Percentiles rank a stretch among this genome's conserved stretches.
These are phyloP conservation scores for Eueides isabella DNA, from an alignment of 1,140 invertebrate species.

Conservation along the genomic window DNA sequence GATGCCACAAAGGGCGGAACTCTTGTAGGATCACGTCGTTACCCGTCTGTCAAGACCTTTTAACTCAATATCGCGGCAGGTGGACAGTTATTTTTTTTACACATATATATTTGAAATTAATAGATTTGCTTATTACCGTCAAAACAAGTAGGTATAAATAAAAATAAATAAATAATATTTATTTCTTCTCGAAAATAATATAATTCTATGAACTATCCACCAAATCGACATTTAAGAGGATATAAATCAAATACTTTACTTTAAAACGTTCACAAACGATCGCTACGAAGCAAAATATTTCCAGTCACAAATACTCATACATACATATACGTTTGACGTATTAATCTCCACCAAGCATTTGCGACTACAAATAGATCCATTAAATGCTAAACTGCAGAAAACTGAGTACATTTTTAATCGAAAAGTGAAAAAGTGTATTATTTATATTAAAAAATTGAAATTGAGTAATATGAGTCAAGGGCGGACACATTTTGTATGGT, in stretches of 20 bases:
- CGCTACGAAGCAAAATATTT: conserved; percentile 14
- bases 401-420: conserved; percentile 11
- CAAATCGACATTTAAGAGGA: neutral
- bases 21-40: no score
- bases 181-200: neutral
- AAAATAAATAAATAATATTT: neutral
- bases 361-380: conserved; percentile 37
- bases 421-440: neutral
- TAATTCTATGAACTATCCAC: neutral
- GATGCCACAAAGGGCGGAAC: no score
- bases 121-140: no score
- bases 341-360: conserved; percentile 25
- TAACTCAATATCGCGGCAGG: no score
- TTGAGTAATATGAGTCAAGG: conserved; percentile 50
- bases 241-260: conserved; percentile 1
- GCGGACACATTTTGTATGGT: conserved; percentile 35
- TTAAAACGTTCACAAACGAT: neutral
- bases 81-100: no score
- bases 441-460: conserved; percentile 7
- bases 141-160: neutral
- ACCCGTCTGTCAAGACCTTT: no score
- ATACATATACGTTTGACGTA: conserved; percentile 16
- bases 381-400: conserved; percentile 29
- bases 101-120: no score
- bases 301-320: neutral